Base-by-base conservation (phyloP, 2,113 vertebrate genomes). In the Hippolais icterina region DNA sequence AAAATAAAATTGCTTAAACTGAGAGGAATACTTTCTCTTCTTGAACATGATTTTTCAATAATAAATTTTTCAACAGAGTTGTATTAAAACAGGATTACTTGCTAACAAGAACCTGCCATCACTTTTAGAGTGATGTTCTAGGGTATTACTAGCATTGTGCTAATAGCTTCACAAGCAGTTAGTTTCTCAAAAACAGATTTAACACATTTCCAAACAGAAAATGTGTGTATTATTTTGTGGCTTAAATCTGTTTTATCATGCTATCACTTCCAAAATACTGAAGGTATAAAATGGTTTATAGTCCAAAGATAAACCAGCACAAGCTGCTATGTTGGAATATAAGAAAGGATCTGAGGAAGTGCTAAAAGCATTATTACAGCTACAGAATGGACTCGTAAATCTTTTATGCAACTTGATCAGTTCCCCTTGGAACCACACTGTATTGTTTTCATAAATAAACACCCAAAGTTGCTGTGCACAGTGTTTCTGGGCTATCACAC, bases 351-450 rank as follows among this genome's bases (percentile, higher is more conserved):
- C 65, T 57, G 44, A 91, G 88, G 53, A 94, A 85, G 93, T 95
- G 81, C 89, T 97, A 94, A 96, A 94, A 94, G 87, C 84, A 49
- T 87, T 89, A 91, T 95, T 95, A 85, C 85, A 89, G 89, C 94
- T 87, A 35, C 78, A 85, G 88, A 94, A 94, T 68, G 70, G 87
- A 89, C 84, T 87, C 44, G 22, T 96, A 93, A 96, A 97, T 96
- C 94, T 95, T 96, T 95, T 84, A 93, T 92, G 95, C 89, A 91
- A 94, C 94, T 96, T 90, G 92, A 95, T 92, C 92, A 41, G 86
- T 85, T 93, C 94, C 93, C 81, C 25, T 65, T 91, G 86, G 88
- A 95, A 84, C 76, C 53, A 81, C 72, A 31, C 53, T 64, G 60
- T 63, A 91, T 88, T 91, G 84, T 88, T 94, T 96, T 92, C 89